phyloP scores from a whole-genome alignment of 2,888 invertebrate species.

The Celastrina argiolus region DNA sequence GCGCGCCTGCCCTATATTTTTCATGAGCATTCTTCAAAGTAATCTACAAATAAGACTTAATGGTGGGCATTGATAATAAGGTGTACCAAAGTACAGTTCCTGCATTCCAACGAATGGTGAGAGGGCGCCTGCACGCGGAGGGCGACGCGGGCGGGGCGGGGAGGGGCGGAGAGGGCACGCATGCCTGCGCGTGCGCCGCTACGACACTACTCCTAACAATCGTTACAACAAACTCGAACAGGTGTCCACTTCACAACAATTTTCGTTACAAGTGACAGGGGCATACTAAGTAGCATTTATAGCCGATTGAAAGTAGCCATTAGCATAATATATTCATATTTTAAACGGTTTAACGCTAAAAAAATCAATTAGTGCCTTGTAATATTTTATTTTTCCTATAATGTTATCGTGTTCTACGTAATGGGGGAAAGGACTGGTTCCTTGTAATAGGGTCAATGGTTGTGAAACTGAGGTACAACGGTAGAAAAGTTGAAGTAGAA shows the following conservation, averaged over 20 bases:
- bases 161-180: slow-evolving; percentile 44
- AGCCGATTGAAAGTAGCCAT: slow-evolving; percentile 19
- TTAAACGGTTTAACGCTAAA: slow-evolving; percentile 19
- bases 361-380: slow-evolving; percentile 13
- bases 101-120: slow-evolving; percentile 69
- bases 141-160: slow-evolving; percentile 34
- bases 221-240: slow-evolving; percentile 61
- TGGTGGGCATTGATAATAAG: slow-evolving; percentile 57
- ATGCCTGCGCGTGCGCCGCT: slow-evolving; percentile 66
- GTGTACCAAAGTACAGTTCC: slow-evolving; percentile 57
- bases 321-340: slow-evolving; percentile 22
- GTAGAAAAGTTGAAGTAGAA: not conserved
- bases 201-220: slow-evolving; percentile 49
- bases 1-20: slow-evolving; percentile 18
- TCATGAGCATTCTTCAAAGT: slow-evolving; percentile 26
- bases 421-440: not conserved
- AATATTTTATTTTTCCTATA: slow-evolving; percentile 8
- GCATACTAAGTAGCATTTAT: slow-evolving; percentile 37
- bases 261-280: slow-evolving; percentile 45
- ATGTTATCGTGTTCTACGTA: not conserved
- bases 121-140: slow-evolving; percentile 36
- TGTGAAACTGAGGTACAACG: not conserved
- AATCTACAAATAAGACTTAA: slow-evolving; percentile 48
- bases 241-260: slow-evolving; percentile 56
- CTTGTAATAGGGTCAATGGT: not conserved